Conservation (phyloP, 2,113 vertebrate genomes). For the Hirundichthys speculiger region DNA sequence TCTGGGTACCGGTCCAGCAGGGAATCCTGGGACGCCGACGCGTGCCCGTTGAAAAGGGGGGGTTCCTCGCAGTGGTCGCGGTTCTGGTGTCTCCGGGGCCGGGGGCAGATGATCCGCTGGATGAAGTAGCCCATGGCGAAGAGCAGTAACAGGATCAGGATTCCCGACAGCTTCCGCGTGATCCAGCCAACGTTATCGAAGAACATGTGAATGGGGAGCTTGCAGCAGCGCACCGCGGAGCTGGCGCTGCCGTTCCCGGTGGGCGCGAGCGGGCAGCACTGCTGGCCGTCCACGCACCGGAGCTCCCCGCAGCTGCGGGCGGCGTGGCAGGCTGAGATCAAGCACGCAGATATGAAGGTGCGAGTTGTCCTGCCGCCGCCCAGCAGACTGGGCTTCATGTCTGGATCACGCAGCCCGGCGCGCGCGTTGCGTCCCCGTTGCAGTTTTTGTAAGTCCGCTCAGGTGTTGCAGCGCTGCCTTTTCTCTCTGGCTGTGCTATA, state of each 20-base stretch:
- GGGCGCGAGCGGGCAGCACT: conserved; percentile 82
- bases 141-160: conserved; percentile 89
- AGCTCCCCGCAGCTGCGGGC: conserved; percentile 83
- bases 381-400: conserved; percentile 65
- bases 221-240: conserved; percentile 83
- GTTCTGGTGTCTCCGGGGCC: conserved; percentile 82
- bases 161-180: conserved; percentile 89
- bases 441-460: conserved; percentile 11
- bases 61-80: conserved; percentile 78
- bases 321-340: conserved; percentile 74
- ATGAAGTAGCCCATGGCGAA: conserved; percentile 94
- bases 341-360: conserved; percentile 67
- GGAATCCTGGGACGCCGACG: conserved; percentile 86
- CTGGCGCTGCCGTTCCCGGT: conserved; percentile 77
- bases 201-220: conserved; percentile 85
- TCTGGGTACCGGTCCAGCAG: conserved; percentile 82
- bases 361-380: conserved; percentile 63
- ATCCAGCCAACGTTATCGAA: conserved; percentile 90
- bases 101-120: conserved; percentile 91
- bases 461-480: conserved; percentile 48
- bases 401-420: conserved; percentile 33
- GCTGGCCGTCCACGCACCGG: conserved; percentile 84
- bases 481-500: conserved; percentile 40
- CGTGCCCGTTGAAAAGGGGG: conserved; percentile 80
- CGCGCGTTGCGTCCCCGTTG: background rate